Evolutionary conservation across 2,113 vertebrate genomes (phyloP), one percentile per base, ranked within the genome.

Genomic region (Willisornis vidua): DNA sequence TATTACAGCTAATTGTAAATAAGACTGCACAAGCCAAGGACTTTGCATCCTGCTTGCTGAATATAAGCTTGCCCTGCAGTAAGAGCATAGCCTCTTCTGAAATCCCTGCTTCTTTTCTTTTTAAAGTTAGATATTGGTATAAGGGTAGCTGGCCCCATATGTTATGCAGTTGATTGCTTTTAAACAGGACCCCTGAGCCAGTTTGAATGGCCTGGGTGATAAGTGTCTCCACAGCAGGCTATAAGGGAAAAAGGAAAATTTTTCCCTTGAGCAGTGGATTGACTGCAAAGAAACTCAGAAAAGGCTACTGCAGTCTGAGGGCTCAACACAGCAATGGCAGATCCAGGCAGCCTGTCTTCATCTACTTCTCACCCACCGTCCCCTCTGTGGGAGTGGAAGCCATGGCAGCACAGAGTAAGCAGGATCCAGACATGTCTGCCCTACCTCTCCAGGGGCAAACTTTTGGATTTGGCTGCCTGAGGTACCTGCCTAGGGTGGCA

Each of bases 1-100:
- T 97, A 96, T 94, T 97, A 92, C 62, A 94, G 83, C 58, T 98
- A 97, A 97, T 97, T 97, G 93, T 96, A 90, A 91, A 83, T 80
- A 87, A 75, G 87, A 43, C 37, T 3, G 2, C 59, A 39, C 7
- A 61, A 88, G 49, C 37, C 86, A 87, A 90, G 54, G 79, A 87
- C 63, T 85, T 85, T 74, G 37, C 51, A 51, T 61, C 22, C 74
- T 85, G 48, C 33, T 66, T 62, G 39, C 54, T 93, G 41, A 59
- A 10, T 73, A 58, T 31, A 15, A 79, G 25, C 66, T 90, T 78
- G 49, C 63, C 24, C 29, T 77, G 31, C 54, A 75, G 45, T 37
- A 90, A 79, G 37, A 88, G 20, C 1, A 4, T 10, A 54, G 8
- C 18, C 31, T 59, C 6, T 7, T 76, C 24, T 76, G 68, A 94